Base-by-base conservation (phyloP, 2,888 invertebrate species). In the Abrostola triplasia region DNA sequence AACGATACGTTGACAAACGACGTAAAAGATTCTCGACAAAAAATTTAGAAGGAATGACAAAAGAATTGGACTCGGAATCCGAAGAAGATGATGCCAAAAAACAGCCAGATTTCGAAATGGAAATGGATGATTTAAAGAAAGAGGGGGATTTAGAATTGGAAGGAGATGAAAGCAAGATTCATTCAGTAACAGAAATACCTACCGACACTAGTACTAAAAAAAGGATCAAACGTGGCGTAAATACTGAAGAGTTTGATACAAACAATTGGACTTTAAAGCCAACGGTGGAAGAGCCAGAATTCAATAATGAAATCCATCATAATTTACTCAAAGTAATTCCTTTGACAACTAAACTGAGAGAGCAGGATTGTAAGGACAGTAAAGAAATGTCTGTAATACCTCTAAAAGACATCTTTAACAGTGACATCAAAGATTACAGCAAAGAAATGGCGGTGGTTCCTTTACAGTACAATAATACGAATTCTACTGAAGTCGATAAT, bases 1-100 rank as follows among this genome's bases (percentile, higher is more conserved):
- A 93, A 82, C 85, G 88, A 67, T 94, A 94, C 58, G 80, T 93
- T 1, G 94, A 94, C 73, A 94, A 90, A 75, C 83, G 94, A 37
- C 84, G 90, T 10, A 94, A 94, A 83, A 84, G 94, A 60, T 94
- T 87, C 81, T 83, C 88, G 7, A 90, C 76, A 73, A 92, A 91
- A 75, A 88, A 73, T 59, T 81, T 73, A 44, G 88, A 87, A 49
- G 86, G 85, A 10, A 60, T 67, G 0, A 90, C 87, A 70, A 90
- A 84, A n/a, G 84, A 86, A 12, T 51, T 80, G 2, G 81, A 88
- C 66, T 70, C 84, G 58, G 88, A 88, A 59, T 66, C 87, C 55
- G 82, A 88, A 58, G 84, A 79, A 13, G 83, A 82, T 58, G 88
- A 90, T 77, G 86, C 77, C 59, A 66, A 80, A 41, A 54, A 77